Evolutionary conservation across 2,113 vertebrate species (phyloP).

Genomic region (Chamaea fasciata): DNA sequence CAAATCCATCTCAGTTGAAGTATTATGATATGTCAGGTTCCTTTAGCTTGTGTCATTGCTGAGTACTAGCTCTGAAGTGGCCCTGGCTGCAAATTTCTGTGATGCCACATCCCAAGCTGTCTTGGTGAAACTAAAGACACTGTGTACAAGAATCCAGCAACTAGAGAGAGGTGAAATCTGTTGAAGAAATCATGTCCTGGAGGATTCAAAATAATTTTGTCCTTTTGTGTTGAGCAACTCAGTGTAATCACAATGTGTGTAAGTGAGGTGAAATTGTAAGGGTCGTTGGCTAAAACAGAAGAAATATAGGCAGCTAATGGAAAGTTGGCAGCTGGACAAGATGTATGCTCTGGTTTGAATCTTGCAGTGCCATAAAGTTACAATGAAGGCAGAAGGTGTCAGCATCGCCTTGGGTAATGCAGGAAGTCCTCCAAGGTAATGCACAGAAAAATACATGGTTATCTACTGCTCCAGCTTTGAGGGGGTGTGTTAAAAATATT

Average conservation of each 20-base stretch:
- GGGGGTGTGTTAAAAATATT: neutral
- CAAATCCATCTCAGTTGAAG: neutral
- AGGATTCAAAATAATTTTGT: neutral
- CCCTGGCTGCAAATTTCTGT: neutral
- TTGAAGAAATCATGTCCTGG: neutral
- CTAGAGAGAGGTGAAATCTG: neutral
- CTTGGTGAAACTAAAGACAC: neutral
- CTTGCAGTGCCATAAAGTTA: neutral
- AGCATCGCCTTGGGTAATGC: neutral
- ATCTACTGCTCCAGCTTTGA: neutral
- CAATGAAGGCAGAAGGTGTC: neutral
- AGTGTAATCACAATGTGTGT: neutral
- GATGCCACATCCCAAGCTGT: neutral
- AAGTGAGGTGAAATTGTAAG: neutral
- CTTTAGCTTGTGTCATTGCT: neutral
- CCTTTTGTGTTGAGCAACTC: neutral
- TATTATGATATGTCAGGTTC: neutral
- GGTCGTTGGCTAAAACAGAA: neutral
- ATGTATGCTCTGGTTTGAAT: neutral
- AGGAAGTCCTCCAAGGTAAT: neutral
- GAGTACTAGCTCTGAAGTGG: neutral
- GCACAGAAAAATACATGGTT: neutral
- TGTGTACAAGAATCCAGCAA: neutral
- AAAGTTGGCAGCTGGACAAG: conserved; percentile 9
- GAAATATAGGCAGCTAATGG: neutral